Evolutionary conservation across 2,113 vertebrate genomes (phyloP), one percentile per base, ranked within the genome.

Genomic region (Oxyura jamaicensis): DNA sequence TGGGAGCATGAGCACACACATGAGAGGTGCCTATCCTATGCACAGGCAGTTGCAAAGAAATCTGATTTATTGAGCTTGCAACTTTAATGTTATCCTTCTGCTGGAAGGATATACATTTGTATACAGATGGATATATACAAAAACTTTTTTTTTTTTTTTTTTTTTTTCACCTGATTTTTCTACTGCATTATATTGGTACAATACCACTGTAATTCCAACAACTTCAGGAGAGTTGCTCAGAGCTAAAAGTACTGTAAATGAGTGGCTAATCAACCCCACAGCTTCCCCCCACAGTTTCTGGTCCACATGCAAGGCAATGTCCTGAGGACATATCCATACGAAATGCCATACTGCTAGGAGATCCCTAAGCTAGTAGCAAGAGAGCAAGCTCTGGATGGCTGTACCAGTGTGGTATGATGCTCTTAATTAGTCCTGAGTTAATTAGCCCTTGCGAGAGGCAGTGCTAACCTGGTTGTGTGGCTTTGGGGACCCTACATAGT

Each of bases 371-470:
- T 96, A 88, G 83, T 59, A 90, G 65, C 48, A 48, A 86, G 39
- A 84, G 46, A 95, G 53, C 41, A 88, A 90, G 78, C 11, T 83
- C 79, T 91, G 59, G 72, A 90, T 86, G 72, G 44, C 72, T 90
- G 36, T 93, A 76, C 73, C 85, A 83, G 71, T 80, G 50, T 90
- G 63, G 72, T 74, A 74, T n/a, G 83, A 88, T 83, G 72, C 83
- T 93, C 88, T 93, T 95, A 96, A 96, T 93, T 96, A 95, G 92
- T 67, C 86, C 92, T 93, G 76, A 86, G 88, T 90, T 96, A 95
- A 97, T 95, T 95, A 90, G 79, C 75, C 79, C 79, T 88, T 93
- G 79, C 0, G 1, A 91, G 50, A 93, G 36, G 72, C 79, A 90
- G 68, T 46, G 68, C 55, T 95, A 96, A 94, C 83, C 90, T 90